These are phyloP conservation scores for Oceanites oceanicus DNA, from an alignment of 2,113 vertebrate genomes.

Conservation along the genomic window DNA sequence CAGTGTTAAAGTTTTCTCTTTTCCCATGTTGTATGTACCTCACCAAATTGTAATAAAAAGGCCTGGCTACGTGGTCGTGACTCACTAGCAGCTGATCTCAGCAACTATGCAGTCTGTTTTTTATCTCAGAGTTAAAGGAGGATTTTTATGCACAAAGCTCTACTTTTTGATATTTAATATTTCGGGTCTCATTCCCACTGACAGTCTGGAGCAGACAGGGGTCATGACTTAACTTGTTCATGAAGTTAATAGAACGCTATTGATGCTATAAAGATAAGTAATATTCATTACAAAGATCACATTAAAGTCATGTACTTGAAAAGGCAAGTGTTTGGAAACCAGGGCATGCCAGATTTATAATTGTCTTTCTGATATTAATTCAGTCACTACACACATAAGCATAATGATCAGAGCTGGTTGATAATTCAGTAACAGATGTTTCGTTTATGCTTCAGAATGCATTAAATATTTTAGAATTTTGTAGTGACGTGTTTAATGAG, in stretches of 20 bases:
- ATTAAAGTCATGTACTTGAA: background rate
- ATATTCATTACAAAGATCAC: conserved; percentile 47
- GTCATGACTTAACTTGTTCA: conserved; percentile 40
- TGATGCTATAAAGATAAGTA: conserved; percentile 49
- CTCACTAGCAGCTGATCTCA: conserved; percentile 26
- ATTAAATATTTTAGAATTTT: background rate
- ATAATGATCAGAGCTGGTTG: background rate
- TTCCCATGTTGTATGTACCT: background rate
- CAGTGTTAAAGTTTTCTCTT: background rate
- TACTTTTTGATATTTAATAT: conserved; percentile 48
- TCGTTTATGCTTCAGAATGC: background rate
- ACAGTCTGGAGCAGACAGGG: conserved; percentile 2
- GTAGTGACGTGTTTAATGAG: background rate
- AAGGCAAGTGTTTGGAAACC: background rate
- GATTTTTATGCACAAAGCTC: background rate
- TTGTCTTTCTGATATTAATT: background rate
- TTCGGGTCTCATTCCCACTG: conserved; percentile 21
- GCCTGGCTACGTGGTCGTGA: background rate
- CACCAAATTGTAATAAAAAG: background rate
- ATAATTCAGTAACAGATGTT: background rate
- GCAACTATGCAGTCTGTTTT: background rate
- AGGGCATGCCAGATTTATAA: background rate
- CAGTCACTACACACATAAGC: background rate
- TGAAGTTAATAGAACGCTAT: background rate
- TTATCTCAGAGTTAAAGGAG: background rate